Evolutionary conservation across 1,140 invertebrate genomes (phyloP), one percentile per base, ranked within the genome.

Genomic region (Lordiphosa mommai): DNA sequence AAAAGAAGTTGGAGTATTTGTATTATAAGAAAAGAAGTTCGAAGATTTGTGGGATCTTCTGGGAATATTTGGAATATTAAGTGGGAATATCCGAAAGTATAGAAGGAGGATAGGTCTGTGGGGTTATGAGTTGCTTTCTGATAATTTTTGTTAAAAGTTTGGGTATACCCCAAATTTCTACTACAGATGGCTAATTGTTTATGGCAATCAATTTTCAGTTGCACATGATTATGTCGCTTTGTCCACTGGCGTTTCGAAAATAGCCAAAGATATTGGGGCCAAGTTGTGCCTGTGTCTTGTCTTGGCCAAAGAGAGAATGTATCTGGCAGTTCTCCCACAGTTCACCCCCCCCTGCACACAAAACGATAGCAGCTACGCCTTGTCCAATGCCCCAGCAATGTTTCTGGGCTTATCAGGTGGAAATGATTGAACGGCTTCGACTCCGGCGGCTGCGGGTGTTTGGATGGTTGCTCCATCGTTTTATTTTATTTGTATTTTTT

Each of bases 371-470:
- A 53, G 17, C 37, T 23, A 32, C 48, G 20, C 12, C 32, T 12
- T 36, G 29, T 16, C 30, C 23, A 14, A 14, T 48, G 38, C 33
- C 32, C 37, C 27, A 9, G 32, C 41, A 58, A 29, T 48, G n/a
- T 55, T 41, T 41, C 20, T 43, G n/a, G 20, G 40, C 51, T 76
- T 77, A 77, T 79, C 72, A 23, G 6, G 3, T 10, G 30, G 17
- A 61, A 49, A 77, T 77, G 72, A 77, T 72, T 77, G 67, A 79
- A 61, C 71, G 55, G 50, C 66, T 51, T 56, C 32, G 53, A 44
- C 44, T 53, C 12, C 49, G n/a, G 46, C 50, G 23, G n/a, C 27
- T 23, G 29, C 8, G 49, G 37, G 20, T 32, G 33, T 12, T 40
- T 29, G 4, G 34, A 5, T 41, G 23, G 38, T 48, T 40, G 52